These are phyloP conservation scores for Stratiomys singularior DNA, from an alignment of 2,888 invertebrate species.

Conservation along the genomic window DNA sequence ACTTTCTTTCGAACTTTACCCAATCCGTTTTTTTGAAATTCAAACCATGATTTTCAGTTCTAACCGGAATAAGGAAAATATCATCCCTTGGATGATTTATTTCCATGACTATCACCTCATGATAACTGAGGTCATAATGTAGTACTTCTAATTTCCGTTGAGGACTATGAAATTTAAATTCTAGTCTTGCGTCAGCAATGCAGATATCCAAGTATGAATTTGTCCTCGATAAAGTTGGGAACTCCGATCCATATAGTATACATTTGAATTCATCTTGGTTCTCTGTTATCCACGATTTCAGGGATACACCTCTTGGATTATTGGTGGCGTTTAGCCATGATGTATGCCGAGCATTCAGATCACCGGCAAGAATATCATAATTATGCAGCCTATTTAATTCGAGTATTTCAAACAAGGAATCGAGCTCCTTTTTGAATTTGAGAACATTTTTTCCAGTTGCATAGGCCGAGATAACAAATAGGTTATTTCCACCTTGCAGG, in stretches of 20 bases:
- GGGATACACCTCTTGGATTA: constrained; percentile 33
- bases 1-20: neutral
- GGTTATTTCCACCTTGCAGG: neutral
- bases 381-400: constrained; percentile 26
- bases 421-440: constrained; percentile 13
- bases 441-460: neutral
- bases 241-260: neutral
- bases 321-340: constrained; percentile 28
- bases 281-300: constrained; percentile 31
- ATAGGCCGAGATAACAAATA: constrained; percentile 6
- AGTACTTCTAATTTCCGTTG: neutral
- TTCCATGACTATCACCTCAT: neutral
- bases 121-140: no score
- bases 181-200: constrained; percentile 4
- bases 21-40: neutral
- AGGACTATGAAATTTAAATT: neutral
- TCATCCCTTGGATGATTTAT: neutral
- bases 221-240: neutral
- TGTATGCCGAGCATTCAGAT: constrained; percentile 42
- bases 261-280: neutral
- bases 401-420: constrained; percentile 22
- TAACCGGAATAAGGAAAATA: neutral
- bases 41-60: neutral
- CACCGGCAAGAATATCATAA: constrained; percentile 40
- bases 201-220: constrained; percentile 16